A percentile compares a stretch with the other conserved stretches of the same genome.
These are phyloP conservation scores for Lepus timidus DNA, from an alignment of 2,113 vertebrate species.

Conservation along the genomic window DNA sequence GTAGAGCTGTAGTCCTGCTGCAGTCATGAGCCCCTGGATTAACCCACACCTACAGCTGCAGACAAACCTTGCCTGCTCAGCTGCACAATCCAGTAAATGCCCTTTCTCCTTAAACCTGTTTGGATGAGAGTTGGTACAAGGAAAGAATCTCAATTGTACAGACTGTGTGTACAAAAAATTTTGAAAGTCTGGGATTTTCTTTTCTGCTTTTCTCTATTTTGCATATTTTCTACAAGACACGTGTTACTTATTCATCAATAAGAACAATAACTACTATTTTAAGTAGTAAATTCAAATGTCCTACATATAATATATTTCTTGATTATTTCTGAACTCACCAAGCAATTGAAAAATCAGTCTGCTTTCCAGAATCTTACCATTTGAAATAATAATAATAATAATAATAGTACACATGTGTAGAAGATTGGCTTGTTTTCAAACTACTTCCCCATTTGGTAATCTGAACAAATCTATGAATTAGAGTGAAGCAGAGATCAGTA, in stretches of 20 bases:
- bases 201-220: conserved; percentile 21
- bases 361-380: conserved; percentile 40
- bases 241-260: conserved; percentile 47
- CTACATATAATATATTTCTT: conserved; percentile 37
- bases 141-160: neutral
- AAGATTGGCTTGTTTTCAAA: conserved; percentile 41
- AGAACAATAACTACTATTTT: conserved; percentile 53
- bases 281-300: conserved; percentile 25
- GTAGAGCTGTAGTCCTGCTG: neutral
- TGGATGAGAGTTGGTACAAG: neutral
- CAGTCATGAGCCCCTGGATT: neutral
- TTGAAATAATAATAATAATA: conserved; percentile 43
- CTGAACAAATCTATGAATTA: conserved; percentile 5
- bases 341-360: conserved; percentile 44
- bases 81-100: neutral
- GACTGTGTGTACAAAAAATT: neutral
- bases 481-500: neutral
- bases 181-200: neutral
- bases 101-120: neutral
- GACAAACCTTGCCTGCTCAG: neutral
- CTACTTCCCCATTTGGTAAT: conserved; percentile 18
- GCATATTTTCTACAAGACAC: neutral
- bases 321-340: conserved; percentile 39
- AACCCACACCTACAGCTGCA: neutral
- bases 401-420: neutral